Evolutionary conservation across 37 sponge, comb jelly and placozoan genomes (phyloP), one percentile per base, ranked within the genome.

Genomic region (Diacarnus erythraeanus): DNA sequence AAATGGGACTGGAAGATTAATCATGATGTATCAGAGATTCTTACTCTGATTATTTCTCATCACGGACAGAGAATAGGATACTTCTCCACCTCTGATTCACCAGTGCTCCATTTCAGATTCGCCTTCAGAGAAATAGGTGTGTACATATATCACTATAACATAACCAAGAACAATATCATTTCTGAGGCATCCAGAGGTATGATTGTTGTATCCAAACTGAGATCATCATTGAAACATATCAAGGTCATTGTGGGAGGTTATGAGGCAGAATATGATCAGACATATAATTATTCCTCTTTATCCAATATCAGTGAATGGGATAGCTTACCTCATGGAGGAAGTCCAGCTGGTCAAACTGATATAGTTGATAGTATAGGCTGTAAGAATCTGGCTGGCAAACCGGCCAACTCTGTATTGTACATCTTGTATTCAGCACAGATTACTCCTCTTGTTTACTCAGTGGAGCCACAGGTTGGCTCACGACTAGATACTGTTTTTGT

Each of bases 391-490:
- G 12, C 66, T 6, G 12, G 33, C 33, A 34, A 34, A 2, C 34
- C 31, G 34, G 3, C 3, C 17, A 10, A 31, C 5, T 3, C 3
- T 30, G 33, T 30, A 34, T 30, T 30, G 51, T 5, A 60, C 27
- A 6, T 65, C 9, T 31, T 65, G 34, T 65, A 65, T 10, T 64
- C 72, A 1, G 9, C 67, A 38, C 85, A 86, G 47, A 27, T 33
- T 42, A 90, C 90, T 36, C 90, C 90, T 22, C 20, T 42, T 26
- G 78, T 85, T 25, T 30, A 27, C 43, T 30, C 33, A 1, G 77
- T 90, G 26, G 37, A 59, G 23, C 82, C 90, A 47, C 29, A 65
- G 3, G 2, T 34, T 8, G 35, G 66, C 34, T 65, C 27, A 60
- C 17, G 66, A 25, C 3, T 43, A 17, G 59, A 5, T 34, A 79